phyloP scores from a whole-genome alignment of 2,888 invertebrate genomes.

The Tenthredo distinguenda region DNA sequence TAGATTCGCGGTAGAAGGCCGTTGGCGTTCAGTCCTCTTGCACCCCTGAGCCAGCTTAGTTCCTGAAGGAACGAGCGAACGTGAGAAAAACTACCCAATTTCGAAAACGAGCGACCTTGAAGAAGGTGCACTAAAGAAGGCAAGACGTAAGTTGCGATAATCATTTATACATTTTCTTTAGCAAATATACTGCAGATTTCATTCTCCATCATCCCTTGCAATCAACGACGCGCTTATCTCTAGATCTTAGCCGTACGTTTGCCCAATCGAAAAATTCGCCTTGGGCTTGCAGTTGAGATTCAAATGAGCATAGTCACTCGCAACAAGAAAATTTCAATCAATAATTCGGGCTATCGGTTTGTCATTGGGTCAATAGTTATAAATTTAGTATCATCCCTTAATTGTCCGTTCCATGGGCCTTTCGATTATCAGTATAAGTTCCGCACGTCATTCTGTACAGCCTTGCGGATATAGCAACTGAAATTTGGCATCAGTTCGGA shows the following conservation, averaged over 20 bases:
- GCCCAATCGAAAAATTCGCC: background rate
- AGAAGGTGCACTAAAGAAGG: background rate
- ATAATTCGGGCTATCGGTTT: background rate
- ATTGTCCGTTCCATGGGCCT: background rate
- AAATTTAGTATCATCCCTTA: background rate
- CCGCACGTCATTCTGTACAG: background rate
- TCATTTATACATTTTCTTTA: background rate
- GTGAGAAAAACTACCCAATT: background rate
- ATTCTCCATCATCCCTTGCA: background rate
- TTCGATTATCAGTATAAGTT: background rate
- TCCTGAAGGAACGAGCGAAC: background rate
- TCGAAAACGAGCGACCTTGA: slow-evolving; percentile 4
- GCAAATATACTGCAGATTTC: background rate
- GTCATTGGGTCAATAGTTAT: background rate
- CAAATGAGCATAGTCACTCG: background rate
- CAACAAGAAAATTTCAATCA: background rate
- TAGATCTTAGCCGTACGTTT: background rate
- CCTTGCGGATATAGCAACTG: background rate
- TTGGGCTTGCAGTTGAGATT: background rate
- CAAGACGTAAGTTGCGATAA: slow-evolving; percentile 21
- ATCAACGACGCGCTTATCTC: background rate
- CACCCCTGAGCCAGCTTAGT: slow-evolving; percentile 52
- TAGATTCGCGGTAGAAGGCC: slow-evolving; percentile 69
- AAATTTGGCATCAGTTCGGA: background rate
- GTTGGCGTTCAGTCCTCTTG: slow-evolving; percentile 69